Percentiles rank a stretch among this genome's conserved stretches.
Evolutionary conservation across 2,113 vertebrate species (phyloP).

Genomic region (Dipodomys stephensi): DNA sequence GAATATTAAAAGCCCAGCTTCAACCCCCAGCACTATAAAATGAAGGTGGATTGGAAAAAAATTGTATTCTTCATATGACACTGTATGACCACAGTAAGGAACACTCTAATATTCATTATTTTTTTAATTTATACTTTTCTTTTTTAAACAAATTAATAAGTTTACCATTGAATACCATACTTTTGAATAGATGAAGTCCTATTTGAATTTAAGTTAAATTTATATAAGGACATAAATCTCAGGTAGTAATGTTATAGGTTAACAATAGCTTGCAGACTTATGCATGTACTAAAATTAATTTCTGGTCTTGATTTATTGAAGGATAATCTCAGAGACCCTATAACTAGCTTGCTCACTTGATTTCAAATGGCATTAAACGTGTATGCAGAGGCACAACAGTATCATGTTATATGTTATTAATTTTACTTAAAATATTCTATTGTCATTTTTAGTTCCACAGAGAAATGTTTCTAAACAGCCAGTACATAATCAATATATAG

Average conservation of each 20-base stretch:
- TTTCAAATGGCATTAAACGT: not conserved
- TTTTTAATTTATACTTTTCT: not conserved
- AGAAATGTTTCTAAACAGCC: not conserved
- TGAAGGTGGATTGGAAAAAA: not conserved
- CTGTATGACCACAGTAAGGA: not conserved
- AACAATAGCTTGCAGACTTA: not conserved
- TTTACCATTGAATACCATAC: not conserved
- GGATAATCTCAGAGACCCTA: not conserved
- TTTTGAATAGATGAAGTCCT: not conserved
- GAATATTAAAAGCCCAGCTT: not conserved
- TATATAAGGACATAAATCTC: not conserved
- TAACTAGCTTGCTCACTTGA: not conserved
- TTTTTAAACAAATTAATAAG: not conserved
- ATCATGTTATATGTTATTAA: not conserved
- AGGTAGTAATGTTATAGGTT: not conserved
- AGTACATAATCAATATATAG: conserved; percentile 37
- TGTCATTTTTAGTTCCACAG: not conserved
- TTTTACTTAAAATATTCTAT: conserved; percentile 7
- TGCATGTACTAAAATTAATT: not conserved
- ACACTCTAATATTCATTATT: not conserved
- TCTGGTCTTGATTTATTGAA: not conserved
- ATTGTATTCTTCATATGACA: not conserved
- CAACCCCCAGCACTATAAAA: not conserved
- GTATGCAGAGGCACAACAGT: not conserved
- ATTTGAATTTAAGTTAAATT: not conserved